Evolutionary conservation across 2,113 vertebrate genomes (phyloP).

Genomic region (Nicator chloris): DNA sequence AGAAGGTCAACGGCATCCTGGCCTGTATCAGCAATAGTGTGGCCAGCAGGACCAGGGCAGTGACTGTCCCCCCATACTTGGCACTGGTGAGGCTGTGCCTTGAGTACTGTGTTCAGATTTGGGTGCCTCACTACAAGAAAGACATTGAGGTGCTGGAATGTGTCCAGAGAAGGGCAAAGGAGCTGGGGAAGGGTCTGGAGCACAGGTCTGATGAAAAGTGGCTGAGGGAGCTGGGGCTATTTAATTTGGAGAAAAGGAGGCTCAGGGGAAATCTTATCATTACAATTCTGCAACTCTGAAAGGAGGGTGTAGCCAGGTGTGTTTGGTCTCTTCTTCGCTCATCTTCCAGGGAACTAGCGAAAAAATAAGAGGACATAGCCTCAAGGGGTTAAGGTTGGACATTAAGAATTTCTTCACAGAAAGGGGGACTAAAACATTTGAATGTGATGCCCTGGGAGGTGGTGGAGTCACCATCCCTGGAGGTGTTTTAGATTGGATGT

Average conservation of each 20-base stretch:
- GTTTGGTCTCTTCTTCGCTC: neutral
- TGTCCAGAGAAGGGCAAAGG: neutral
- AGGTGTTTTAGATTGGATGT: neutral
- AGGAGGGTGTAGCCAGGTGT: neutral
- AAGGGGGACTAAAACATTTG: neutral
- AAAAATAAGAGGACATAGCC: neutral
- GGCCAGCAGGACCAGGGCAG: neutral
- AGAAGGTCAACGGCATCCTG: neutral
- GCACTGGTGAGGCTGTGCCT: neutral
- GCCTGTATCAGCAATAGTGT: neutral
- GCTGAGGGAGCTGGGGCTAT: neutral
- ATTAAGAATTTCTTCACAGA: neutral
- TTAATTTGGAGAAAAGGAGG: neutral
- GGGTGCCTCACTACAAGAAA: neutral
- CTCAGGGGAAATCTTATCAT: neutral
- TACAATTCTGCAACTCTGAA: neutral
- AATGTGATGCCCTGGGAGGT: neutral
- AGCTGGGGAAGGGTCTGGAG: neutral
- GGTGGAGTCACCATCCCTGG: neutral
- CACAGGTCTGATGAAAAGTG: neutral
- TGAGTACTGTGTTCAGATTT: rapidly evolving
- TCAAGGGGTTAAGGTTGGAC: neutral
- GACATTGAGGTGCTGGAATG: neutral
- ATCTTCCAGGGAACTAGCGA: neutral
- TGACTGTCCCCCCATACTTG: neutral